A percentile compares a stretch with the other conserved stretches of the same genome.
Conservation (phyloP, 2,797 vertebrate genomes). For the Siniperca scherzeri region DNA sequence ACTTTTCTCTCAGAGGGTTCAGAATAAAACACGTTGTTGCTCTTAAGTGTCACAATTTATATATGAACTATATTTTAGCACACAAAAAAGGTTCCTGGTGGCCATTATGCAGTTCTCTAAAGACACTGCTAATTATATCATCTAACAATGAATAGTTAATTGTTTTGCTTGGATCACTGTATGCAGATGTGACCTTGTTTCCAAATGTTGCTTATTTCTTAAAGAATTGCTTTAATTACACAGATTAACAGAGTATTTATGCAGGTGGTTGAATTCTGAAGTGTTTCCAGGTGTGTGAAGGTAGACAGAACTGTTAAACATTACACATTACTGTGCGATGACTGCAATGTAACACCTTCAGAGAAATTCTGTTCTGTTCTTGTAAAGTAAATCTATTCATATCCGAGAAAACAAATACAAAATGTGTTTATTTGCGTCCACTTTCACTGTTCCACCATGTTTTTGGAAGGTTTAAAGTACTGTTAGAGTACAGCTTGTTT, state of each 20-base stretch:
- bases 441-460: neutral
- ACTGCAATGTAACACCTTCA: neutral
- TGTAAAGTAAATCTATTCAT: neutral
- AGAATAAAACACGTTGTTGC: neutral
- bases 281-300: constrained; percentile 9
- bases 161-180: neutral
- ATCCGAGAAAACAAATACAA: neutral
- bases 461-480: neutral
- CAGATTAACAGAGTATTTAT: neutral
- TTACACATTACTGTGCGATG: neutral
- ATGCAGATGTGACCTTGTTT: neutral
- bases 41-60: neutral
- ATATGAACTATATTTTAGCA: no score
- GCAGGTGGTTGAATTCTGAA: constrained; percentile 1
- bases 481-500: neutral
- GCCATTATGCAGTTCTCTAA: neutral
- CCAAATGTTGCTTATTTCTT: neutral
- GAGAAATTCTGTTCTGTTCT: neutral
- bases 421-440: neutral
- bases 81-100: neutral
- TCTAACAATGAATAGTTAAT: no score
- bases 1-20: neutral
- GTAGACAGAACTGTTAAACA: neutral
- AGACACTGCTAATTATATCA: neutral
- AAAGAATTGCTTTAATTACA: neutral